phyloP scores from a whole-genome alignment of 2,797 vertebrate species.

The Esox masquinongy region DNA sequence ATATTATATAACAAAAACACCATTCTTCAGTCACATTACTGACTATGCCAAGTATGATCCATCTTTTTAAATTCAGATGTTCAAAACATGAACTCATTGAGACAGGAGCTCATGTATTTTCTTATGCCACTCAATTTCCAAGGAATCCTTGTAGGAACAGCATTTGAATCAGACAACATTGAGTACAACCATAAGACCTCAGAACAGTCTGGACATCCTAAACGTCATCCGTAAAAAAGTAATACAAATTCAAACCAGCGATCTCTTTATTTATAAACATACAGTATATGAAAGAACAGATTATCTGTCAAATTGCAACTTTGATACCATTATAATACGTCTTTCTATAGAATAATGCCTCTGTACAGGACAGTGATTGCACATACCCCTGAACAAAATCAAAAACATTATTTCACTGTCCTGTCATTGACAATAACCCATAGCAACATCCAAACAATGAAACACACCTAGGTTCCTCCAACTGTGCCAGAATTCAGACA shows the following conservation, averaged over 20 bases:
- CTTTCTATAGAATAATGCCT: slow-evolving; percentile 59
- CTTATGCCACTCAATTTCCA: background rate
- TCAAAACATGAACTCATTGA: background rate
- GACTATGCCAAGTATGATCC: background rate
- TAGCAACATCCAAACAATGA: slow-evolving; percentile 54
- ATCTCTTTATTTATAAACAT: background rate
- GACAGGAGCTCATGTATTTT: background rate
- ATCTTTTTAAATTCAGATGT: background rate
- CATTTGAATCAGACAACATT: background rate
- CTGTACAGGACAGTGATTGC: slow-evolving; percentile 65
- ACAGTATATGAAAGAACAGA: background rate
- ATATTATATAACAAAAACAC: background rate
- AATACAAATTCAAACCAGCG: background rate
- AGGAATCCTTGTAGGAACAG: too few relatives aligned
- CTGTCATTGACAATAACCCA: slow-evolving; percentile 53
- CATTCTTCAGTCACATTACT: background rate
- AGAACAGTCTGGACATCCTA: too few relatives aligned
- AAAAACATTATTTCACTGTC: slow-evolving; percentile 40
- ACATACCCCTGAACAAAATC: slow-evolving; percentile 70
- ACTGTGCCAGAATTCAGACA: slow-evolving; percentile 40
- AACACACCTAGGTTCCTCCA: slow-evolving; percentile 46
- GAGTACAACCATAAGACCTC: too few relatives aligned
- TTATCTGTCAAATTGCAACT: slow-evolving; percentile 29
- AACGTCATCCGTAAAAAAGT: background rate
- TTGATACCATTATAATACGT: slow-evolving; percentile 46